Evolutionary conservation across 2,797 vertebrate genomes (phyloP).

Genomic region (Darevskia nairensis): DNA sequence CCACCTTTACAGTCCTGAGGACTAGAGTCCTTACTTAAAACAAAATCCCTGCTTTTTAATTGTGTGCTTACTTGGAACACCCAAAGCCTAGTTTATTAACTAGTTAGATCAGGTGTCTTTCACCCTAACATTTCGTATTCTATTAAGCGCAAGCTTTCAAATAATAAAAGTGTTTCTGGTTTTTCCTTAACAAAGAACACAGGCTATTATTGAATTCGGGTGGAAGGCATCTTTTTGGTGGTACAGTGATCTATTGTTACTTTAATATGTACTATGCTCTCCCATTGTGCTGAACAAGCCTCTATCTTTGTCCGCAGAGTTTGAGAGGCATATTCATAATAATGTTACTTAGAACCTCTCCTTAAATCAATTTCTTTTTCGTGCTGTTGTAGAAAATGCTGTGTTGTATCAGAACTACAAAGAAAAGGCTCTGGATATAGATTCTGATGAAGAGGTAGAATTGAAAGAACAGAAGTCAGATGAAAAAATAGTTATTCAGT

Average conservation of each 20-base stretch:
- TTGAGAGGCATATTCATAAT: constrained; percentile 30
- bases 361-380: constrained; percentile 35
- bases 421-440: constrained; percentile 94
- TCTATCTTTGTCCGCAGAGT: constrained; percentile 53
- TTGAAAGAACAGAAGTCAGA: constrained; percentile 81
- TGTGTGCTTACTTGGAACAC: background rate
- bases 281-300: constrained; percentile 60
- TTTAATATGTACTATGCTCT: constrained; percentile 37
- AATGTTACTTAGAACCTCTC: constrained; percentile 20
- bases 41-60: background rate
- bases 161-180: constrained; percentile 56
- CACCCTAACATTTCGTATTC: constrained; percentile 15
- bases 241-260: constrained; percentile 68
- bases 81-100: constrained; percentile 11
- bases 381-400: constrained; percentile 87
- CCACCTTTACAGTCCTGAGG: background rate
- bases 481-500: constrained; percentile 87
- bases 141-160: constrained; percentile 26
- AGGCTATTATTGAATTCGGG: constrained; percentile 62
- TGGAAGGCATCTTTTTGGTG: constrained; percentile 47
- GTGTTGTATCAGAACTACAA: constrained; percentile 97
- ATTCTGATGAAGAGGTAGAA: constrained; percentile 93
- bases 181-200: constrained; percentile 65
- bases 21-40: background rate
- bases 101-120: constrained; percentile 15